Evolutionary conservation across 2,888 invertebrate genomes (phyloP), one percentile per base, ranked within the genome.

Genomic region (Glyphotaelius pellucidus): DNA sequence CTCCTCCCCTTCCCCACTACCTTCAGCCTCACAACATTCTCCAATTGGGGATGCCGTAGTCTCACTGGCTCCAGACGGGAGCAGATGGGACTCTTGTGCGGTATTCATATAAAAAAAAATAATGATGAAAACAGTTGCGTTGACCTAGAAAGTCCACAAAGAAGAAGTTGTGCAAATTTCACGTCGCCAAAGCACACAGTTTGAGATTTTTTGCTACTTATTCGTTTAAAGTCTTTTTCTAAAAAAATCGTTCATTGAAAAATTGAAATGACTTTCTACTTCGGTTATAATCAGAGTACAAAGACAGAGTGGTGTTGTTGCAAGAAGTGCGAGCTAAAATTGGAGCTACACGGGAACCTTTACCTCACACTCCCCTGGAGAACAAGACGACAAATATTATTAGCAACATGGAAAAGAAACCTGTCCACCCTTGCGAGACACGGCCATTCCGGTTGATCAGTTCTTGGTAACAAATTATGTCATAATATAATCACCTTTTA

Each of bases 401-500:
- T 79, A n/a, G 35, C 67, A 67, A 88, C 35, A 31, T 32, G 47
- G 88, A 30, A 15, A 67, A 42, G n/a, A 91, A 91, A 91, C 91
- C 91, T 83, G 91, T 91, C 88, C 81, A 38, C 52, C 79, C 81
- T 42, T 47, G 81, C 85, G 38, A 47, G 80, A 30, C n/a, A 87
- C 83, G 52, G 31, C 87, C 87, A 91, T 91, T 80, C 38, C 81
- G 30, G n/a, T 42, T 83, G 83, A 83, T 35, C 25, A 38, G 85
- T 90, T 90, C 90, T 90, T 31, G 38, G 90, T 90, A 90, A 85
- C 67, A 85, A 90, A 90, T 90, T 86, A 90, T 31, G 83, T 90
- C 5, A 80, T n/a, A 67, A 67, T 81, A 80, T 42, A 83, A 35
- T 83, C 83, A 81, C 81, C 83, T 83, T 90, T 81, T 81, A 42